Conservation (phyloP, 2,888 invertebrate species). For the Watsonalla binaria region DNA sequence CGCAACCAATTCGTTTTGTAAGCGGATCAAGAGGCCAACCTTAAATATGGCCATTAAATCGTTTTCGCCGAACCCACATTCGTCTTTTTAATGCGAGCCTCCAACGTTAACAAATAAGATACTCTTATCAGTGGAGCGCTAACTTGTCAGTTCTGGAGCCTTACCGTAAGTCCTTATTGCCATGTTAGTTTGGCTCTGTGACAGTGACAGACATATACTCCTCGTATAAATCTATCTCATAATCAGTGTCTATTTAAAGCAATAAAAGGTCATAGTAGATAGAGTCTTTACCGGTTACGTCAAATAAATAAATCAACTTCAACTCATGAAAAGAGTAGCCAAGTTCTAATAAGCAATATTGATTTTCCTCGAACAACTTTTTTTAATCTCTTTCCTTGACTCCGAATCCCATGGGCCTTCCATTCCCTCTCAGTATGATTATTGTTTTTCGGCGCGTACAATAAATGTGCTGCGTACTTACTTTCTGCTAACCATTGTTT, state of each 20-base stretch:
- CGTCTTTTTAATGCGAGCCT: constrained; percentile 55
- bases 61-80: constrained; percentile 55
- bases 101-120: constrained; percentile 51
- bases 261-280: no score
- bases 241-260: no score
- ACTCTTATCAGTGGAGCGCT: constrained; percentile 33
- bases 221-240: no score
- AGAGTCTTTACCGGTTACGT: constrained; percentile 19
- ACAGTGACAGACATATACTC: no score
- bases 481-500: no score
- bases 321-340: constrained; percentile 13
- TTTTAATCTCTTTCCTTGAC: constrained; percentile 8
- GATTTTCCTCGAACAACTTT: constrained; percentile 13
- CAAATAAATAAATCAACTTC: constrained; percentile 12
- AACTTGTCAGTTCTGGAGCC: constrained; percentile 28
- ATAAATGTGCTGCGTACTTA: background rate
- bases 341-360: constrained; percentile 18
- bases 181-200: no score
- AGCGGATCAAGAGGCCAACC: constrained; percentile 71
- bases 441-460: constrained; percentile 2
- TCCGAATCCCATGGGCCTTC: background rate
- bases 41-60: constrained; percentile 72
- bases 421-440: constrained; percentile 2
- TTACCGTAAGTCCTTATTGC: no score
- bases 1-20: constrained; percentile 74